Percentiles rank a stretch among this genome's conserved stretches.
phyloP scores from a whole-genome alignment of 2,113 vertebrate species.

The Epinephelus cyanopodus region DNA sequence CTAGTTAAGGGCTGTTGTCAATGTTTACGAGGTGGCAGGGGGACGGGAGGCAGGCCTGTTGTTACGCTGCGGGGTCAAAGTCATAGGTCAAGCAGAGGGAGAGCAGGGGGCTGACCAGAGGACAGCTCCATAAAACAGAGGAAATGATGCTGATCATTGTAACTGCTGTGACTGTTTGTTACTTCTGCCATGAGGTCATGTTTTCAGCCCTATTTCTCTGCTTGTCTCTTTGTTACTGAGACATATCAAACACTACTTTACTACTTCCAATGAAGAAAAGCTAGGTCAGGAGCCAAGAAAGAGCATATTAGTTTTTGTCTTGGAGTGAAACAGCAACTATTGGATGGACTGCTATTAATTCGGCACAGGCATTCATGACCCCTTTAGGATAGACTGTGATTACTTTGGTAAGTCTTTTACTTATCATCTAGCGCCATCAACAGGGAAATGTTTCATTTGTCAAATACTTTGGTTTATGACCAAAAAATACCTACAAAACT shows the following conservation, averaged over 20 bases:
- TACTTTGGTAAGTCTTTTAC: too few species aligned
- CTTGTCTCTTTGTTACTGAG: not conserved
- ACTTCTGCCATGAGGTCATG: not conserved
- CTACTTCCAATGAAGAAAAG: not conserved
- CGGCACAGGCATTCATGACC: too few species aligned
- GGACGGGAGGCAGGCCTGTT: conserved; percentile 67
- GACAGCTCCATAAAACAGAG: conserved; percentile 54
- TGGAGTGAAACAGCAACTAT: too few species aligned
- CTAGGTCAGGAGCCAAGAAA: too few species aligned
- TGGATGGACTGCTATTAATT: too few species aligned
- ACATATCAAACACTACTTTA: conserved; percentile 2
- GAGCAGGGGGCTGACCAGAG: conserved; percentile 32
- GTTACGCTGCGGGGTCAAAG: conserved; percentile 58
- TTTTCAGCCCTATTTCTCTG: conserved; percentile 18
- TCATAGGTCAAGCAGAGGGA: conserved; percentile 62
- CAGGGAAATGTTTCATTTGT: too few species aligned
- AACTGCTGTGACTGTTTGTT: conserved; percentile 44
- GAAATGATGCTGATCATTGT: conserved; percentile 61
- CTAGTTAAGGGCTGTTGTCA: conserved; percentile 73
- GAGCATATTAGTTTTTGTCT: too few species aligned
- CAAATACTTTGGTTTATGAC: too few species aligned
- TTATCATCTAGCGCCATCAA: too few species aligned
- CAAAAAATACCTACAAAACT: too few species aligned
- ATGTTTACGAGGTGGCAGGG: conserved; percentile 78
- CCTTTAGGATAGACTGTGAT: too few species aligned